Evolutionary conservation across 2,797 vertebrate genomes (phyloP), one percentile per base, ranked within the genome.

Genomic region (Okamejei kenojei): DNA sequence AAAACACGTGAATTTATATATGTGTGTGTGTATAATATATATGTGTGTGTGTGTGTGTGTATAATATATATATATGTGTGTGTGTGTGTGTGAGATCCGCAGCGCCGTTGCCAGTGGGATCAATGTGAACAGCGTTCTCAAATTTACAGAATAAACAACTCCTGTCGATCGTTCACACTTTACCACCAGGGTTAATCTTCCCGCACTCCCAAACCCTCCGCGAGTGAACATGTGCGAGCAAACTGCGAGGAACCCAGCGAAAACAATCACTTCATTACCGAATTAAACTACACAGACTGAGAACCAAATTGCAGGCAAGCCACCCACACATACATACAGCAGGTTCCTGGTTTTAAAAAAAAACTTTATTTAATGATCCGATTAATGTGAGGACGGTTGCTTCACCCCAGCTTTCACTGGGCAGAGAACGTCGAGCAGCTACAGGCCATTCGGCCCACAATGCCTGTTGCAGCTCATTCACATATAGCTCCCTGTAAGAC

Each of bases 61-160:
- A n/a, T n/a, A n/a, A 3, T 45, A 0, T 2, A 0, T 45, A 3
- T 45, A 3, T 45, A 3, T 45, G 2, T 45, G 2, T 45, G 45
- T 45, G 45, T 45, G 45, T 45, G 2, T 45, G 2, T 45, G 45
- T 45, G 35, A 17, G 35, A 92, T 3, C 90, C 90, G 58, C 65
- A 73, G 35, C 68, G 45, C 26, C 35, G 45, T 91, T 73, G 29
- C n/a, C 17, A 58, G n/a, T 54, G 26, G 38, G 71, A 74, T 91
- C 68, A 91, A 15, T 74, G 38, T 76, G 90, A 92, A 45, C 38
- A 45, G 63, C 10, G n/a, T 21, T 38, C 35, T 8, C 10, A 90
- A 45, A 92, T 76, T 54, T n/a, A 58, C 38, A 92, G 90, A 90
- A 17, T 68, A 90, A 90, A 73, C 88, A 90, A 38, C 38, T 58